These are phyloP conservation scores for Drosophila merina DNA, from an alignment of 2,888 invertebrate genomes.

Conservation along the genomic window DNA sequence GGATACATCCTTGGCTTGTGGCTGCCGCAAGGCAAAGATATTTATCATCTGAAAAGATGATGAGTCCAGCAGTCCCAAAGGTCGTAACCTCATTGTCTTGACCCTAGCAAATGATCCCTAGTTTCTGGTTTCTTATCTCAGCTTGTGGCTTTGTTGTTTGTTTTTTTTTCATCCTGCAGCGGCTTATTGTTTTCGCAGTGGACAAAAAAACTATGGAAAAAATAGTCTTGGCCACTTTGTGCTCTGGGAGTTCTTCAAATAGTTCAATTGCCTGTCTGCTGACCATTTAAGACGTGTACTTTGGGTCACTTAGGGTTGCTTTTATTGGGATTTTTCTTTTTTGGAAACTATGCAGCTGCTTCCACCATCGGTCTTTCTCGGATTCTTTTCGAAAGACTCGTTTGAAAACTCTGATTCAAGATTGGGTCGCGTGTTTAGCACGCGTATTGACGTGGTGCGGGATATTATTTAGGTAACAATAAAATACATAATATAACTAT, in stretches of 20 bases:
- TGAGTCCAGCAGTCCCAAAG: constrained; percentile 7
- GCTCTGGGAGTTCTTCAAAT: constrained; percentile 45
- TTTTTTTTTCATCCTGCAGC: constrained; percentile 29
- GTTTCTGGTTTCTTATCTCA: constrained; percentile 62
- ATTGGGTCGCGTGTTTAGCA: constrained; percentile 15
- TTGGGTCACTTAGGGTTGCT: constrained; percentile 47
- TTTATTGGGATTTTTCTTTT: constrained; percentile 39
- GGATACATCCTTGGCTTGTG: constrained; percentile 64
- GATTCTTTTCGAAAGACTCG: constrained; percentile 17
- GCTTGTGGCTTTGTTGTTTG: constrained; percentile 74
- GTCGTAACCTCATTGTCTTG: constrained; percentile 49
- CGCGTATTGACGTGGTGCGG: constrained; percentile 16
- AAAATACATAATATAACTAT: not conserved
- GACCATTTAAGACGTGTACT: constrained; percentile 80
- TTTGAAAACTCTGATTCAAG: constrained; percentile 19
- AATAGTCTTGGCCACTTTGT: constrained; percentile 60
- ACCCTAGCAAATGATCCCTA: constrained; percentile 48
- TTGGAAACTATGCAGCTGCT: constrained; percentile 36
- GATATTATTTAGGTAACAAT: not conserved
- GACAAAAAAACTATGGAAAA: constrained; percentile 39
- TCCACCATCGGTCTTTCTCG: not conserved
- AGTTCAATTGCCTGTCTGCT: constrained; percentile 48
- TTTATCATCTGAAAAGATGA: constrained; percentile 46
- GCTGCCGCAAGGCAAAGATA: constrained; percentile 66
- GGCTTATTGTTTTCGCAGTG: constrained; percentile 31